Percentiles rank a stretch among this genome's conserved stretches.
These are phyloP conservation scores for Nasonia oneida DNA, from an alignment of 2,888 invertebrate genomes.

Conservation along the genomic window DNA sequence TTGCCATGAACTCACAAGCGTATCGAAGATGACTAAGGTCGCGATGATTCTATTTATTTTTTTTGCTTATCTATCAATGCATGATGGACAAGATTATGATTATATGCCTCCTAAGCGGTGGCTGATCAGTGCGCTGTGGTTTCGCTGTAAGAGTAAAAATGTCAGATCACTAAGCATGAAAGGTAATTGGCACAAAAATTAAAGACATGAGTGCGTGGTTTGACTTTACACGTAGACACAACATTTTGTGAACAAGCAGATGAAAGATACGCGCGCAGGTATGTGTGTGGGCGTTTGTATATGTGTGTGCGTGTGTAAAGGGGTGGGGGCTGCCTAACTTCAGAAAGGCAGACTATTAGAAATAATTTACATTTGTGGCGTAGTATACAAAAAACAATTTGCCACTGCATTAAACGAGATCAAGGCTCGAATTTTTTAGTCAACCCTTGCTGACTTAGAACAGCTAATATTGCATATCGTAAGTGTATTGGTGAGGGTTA, in stretches of 20 bases:
- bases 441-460: constrained; percentile 41
- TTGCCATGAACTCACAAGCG: constrained; percentile 58
- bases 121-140: constrained; percentile 78
- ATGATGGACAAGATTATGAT: constrained; percentile 75
- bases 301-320: no score
- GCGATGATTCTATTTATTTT: constrained; percentile 69
- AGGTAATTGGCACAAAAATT: constrained; percentile 60
- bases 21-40: constrained; percentile 59
- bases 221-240: constrained; percentile 32
- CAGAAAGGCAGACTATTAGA: not conserved
- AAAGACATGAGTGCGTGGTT: constrained; percentile 62
- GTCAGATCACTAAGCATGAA: constrained; percentile 70
- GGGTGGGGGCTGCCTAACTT: not conserved
- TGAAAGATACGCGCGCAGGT: constrained; percentile 50
- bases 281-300: no score
- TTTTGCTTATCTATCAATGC: constrained; percentile 69
- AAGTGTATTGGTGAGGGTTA: not conserved
- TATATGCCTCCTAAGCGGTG: constrained; percentile 76
- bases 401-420: not conserved
- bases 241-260: constrained; percentile 61
- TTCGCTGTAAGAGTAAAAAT: constrained; percentile 76
- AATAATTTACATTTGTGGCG: constrained; percentile 2
- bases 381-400: not conserved
- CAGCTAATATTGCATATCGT: constrained; percentile 34
- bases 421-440: constrained; percentile 5